phyloP scores from a whole-genome alignment of 1,140 invertebrate species.

The Campoletis sonorensis region DNA sequence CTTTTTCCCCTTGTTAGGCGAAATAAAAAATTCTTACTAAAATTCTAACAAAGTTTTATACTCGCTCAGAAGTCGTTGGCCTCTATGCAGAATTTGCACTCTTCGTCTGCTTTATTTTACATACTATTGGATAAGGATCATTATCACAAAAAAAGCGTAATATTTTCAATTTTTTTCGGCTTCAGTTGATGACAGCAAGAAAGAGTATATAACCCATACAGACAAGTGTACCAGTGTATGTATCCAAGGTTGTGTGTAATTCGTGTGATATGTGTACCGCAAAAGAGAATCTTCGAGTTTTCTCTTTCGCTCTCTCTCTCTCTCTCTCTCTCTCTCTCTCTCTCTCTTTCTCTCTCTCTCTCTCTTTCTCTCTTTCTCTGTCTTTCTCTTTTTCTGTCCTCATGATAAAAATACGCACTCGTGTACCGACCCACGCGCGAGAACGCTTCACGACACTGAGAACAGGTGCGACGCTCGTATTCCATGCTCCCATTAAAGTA shows the following conservation, averaged over 20 bases:
- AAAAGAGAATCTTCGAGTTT: not conserved
- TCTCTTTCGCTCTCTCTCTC: not conserved
- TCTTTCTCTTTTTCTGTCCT: not conserved
- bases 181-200: too few relatives aligned
- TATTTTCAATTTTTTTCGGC: too few relatives aligned
- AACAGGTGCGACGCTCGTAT: constrained; percentile 45
- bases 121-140: too few relatives aligned
- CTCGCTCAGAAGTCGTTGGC: too few relatives aligned
- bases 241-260: too few relatives aligned
- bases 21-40: too few relatives aligned
- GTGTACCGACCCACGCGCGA: constrained; percentile 41
- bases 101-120: too few relatives aligned
- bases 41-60: too few relatives aligned
- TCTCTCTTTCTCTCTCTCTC: not conserved
- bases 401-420: constrained; percentile 44
- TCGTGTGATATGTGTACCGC: not conserved
- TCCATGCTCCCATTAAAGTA: constrained; percentile 47
- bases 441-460: constrained; percentile 39
- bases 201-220: too few relatives aligned
- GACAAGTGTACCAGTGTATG: too few relatives aligned
- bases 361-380: not conserved
- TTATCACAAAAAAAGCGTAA: too few relatives aligned
- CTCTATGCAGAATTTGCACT: too few relatives aligned
- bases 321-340: not conserved
- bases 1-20: not conserved